These are phyloP conservation scores for Paramacrobiotus metropolitanus DNA, from an alignment of 1,140 invertebrate genomes.

Conservation along the genomic window DNA sequence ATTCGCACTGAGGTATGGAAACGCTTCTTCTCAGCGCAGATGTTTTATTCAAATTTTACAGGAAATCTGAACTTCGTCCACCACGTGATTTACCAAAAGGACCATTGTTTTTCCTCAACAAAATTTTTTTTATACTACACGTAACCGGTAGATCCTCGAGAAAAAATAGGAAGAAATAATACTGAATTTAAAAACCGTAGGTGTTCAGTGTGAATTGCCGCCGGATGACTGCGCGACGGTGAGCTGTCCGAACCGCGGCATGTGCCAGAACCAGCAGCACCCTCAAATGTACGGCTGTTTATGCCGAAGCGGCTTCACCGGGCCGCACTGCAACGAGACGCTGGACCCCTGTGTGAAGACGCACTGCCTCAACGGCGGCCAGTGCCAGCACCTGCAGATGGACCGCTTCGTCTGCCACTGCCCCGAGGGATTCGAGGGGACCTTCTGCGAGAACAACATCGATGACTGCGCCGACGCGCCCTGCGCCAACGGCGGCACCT, in stretches of 20 bases:
- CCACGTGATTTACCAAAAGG: too few species aligned
- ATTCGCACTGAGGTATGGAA: too few species aligned
- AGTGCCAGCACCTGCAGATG: slow-evolving; percentile 33
- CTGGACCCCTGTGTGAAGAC: slow-evolving; percentile 65
- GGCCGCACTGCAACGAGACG: slow-evolving; percentile 53
- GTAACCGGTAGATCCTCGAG: too few species aligned
- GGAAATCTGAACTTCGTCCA: too few species aligned
- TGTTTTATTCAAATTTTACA: too few species aligned
- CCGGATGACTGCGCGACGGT: too few species aligned
- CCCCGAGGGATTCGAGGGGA: slow-evolving; percentile 77
- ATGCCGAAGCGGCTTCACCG: slow-evolving; percentile 14
- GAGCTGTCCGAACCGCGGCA: slow-evolving; percentile 56
- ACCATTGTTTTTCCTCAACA: too few species aligned
- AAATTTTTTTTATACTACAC: too few species aligned
- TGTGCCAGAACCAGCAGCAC: slow-evolving; percentile 24
- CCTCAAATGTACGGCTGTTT: not conserved
- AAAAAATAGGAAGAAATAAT: too few species aligned
- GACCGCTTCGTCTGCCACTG: slow-evolving; percentile 29
- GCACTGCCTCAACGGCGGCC: slow-evolving; percentile 74
- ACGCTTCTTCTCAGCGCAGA: too few species aligned
- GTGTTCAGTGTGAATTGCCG: too few species aligned
- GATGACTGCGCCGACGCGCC: slow-evolving; percentile 83
- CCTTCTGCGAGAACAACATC: slow-evolving; percentile 75
- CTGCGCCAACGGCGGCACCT: slow-evolving; percentile 69
- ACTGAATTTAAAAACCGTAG: too few species aligned